Conservation (phyloP, 2,888 invertebrate genomes). For the Clostera curtula region DNA sequence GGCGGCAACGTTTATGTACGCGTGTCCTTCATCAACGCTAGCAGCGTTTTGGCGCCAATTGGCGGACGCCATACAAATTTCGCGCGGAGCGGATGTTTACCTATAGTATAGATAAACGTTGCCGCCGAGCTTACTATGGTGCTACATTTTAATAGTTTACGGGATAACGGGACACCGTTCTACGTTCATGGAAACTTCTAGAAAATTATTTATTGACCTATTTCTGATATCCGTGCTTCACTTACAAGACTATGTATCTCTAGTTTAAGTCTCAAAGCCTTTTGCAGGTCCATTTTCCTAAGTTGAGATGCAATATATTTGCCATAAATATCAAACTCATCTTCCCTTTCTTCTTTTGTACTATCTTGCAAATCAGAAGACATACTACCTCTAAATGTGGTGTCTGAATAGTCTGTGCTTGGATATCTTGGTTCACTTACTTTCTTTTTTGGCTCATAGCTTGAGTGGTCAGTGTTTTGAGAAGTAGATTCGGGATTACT, state of each 20-base stretch:
- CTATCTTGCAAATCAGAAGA: conserved; percentile 26
- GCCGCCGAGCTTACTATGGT: too few relatives aligned
- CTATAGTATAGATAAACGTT: too few relatives aligned
- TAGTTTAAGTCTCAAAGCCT: conserved; percentile 52
- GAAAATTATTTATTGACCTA: conserved; percentile 21
- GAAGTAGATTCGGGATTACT: conserved; percentile 25
- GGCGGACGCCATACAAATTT: too few relatives aligned
- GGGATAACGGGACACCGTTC: too few relatives aligned
- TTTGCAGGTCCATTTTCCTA: conserved; percentile 52
- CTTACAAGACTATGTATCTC: conserved; percentile 57
- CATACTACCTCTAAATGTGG: conserved; percentile 28
- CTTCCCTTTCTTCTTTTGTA: conserved; percentile 29
- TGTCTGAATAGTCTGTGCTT: conserved; percentile 36
- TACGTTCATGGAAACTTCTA: too few relatives aligned
- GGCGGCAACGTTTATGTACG: too few relatives aligned
- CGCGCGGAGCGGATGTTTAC: too few relatives aligned
- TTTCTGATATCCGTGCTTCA: conserved; percentile 50
- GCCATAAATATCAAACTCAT: conserved; percentile 67
- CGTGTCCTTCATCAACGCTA: too few relatives aligned
- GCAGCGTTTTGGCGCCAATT: too few relatives aligned
- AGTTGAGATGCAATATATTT: conserved; percentile 61
- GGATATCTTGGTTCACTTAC: conserved; percentile 35
- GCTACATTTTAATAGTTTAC: too few relatives aligned
- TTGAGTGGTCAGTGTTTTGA: conserved; percentile 13
- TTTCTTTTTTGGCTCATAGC: conserved; percentile 34